phyloP scores from a whole-genome alignment of 2,113 vertebrate genomes.

The Passer domesticus region DNA sequence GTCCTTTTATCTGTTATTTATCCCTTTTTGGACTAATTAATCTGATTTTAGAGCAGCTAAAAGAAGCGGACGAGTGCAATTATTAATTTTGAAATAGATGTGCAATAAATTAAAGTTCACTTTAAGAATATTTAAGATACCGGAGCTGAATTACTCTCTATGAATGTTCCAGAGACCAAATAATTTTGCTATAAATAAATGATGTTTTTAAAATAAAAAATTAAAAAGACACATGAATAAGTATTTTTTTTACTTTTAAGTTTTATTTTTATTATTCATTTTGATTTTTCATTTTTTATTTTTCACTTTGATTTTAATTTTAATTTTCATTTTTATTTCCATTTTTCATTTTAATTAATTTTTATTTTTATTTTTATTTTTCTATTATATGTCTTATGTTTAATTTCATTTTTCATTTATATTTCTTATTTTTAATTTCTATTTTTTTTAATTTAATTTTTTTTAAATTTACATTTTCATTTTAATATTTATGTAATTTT shows the following conservation, averaged over 20 bases:
- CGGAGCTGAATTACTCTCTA: background rate
- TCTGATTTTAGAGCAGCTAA: background rate
- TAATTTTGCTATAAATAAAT: background rate
- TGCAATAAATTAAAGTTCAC: background rate
- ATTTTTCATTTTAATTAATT: too few relatives aligned
- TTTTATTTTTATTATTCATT: background rate
- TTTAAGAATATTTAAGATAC: background rate
- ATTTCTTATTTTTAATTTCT: background rate
- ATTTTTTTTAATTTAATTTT: background rate
- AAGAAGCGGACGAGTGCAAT: background rate
- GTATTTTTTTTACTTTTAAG: background rate
- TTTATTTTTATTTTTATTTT: background rate
- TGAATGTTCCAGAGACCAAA: accelerated
- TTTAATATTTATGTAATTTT: background rate
- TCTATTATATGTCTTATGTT: background rate
- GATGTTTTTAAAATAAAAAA: background rate
- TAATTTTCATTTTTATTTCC: background rate
- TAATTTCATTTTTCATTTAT: background rate
- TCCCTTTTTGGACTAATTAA: background rate
- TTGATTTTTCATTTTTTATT: background rate
- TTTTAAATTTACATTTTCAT: background rate
- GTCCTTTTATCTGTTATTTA: background rate
- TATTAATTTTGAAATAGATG: background rate
- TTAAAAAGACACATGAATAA: background rate
- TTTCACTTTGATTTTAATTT: background rate